Evolutionary conservation across 2,113 vertebrate genomes (phyloP), one percentile per base, ranked within the genome.

Genomic region (Herpailurus yagouaroundi): DNA sequence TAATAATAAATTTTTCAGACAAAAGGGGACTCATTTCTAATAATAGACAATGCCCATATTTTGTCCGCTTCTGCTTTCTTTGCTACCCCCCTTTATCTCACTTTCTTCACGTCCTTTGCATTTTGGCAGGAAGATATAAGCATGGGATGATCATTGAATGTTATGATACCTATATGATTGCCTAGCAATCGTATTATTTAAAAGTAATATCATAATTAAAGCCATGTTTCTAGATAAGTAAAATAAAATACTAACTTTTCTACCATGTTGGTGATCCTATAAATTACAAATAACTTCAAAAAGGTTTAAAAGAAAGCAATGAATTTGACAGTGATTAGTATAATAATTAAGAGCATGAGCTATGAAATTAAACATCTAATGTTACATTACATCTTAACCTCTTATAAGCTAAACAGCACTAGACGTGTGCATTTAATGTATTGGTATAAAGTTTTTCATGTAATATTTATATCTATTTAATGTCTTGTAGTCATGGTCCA

Each of bases 81-180:
- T 60, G 27, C 27, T 7, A n/a, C 45, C 0, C 48, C 7, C 5
- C 6, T 23, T 86, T 4, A 36, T 12, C 4, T 2, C 29, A 36
- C 16, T 82, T 57, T 41, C 5, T 38, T 85, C 19, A 38, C 25
- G 8, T 33, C 7, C 57, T 64, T 89, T 91, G 50, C 31, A 74
- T 64, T 60, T 86, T 97, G 57, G 29, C 25, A 68, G 66, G 66
- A 94, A 88, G 10, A 71, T n/a, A 7, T 73, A 83, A 82, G 74
- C 3, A n/a, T 23, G 23, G 4, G 11, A 94, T 31, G 1, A 74
- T 94, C 27, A 76, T 27, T 76, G 68, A 85, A 74, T 68, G 31
- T 41, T n/a, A 27, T 63, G 7, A 73, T 36, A 21, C 5, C 1
- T 82, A 6, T 82, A 6, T 18, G 80, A 15, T 64, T 64, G 93